These are phyloP conservation scores for Anhinga anhinga DNA, from an alignment of 2,113 vertebrate genomes.

Conservation along the genomic window DNA sequence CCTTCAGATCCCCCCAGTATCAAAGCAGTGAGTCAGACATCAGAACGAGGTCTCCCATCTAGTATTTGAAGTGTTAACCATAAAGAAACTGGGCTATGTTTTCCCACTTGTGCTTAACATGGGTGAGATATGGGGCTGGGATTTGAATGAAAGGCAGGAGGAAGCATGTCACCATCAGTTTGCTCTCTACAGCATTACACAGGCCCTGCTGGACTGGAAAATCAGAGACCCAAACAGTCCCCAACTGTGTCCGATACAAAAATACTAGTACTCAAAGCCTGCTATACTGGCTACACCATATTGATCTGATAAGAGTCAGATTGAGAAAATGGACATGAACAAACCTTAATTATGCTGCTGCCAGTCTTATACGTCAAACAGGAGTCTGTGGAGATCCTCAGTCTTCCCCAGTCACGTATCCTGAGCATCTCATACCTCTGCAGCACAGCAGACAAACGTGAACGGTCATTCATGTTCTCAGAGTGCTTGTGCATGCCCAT, in stretches of 20 bases:
- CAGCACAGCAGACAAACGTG: background rate
- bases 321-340: background rate
- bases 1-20: background rate
- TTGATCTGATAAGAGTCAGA: background rate
- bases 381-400: rapidly evolving
- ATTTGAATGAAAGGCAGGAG: background rate
- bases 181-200: background rate
- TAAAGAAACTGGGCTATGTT: background rate
- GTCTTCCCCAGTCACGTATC: background rate
- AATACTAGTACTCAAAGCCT: background rate
- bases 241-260: background rate
- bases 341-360: background rate
- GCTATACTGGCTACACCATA: background rate
- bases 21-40: background rate
- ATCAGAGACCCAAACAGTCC: background rate
- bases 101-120: background rate
- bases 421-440: background rate
- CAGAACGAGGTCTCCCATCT: background rate
- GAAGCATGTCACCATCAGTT: background rate
- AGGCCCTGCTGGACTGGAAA: background rate
- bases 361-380: rapidly evolving
- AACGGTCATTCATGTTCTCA: background rate
- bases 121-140: background rate
- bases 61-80: background rate
- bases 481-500: background rate